Conservation (phyloP, 2,113 vertebrate genomes). For the Sialia sialis region DNA sequence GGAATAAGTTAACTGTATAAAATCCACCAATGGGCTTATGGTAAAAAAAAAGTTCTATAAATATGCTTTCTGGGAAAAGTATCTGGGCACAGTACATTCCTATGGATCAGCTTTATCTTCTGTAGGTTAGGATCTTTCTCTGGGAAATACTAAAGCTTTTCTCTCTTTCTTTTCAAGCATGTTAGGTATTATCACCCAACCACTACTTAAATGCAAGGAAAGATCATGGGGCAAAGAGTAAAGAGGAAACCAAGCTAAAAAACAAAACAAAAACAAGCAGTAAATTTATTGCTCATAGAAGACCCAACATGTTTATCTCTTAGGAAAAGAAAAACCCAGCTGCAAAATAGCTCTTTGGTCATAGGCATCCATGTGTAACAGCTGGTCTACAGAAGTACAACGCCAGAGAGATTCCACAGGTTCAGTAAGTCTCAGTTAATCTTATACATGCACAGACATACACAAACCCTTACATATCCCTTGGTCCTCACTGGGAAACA, state of each 20-base stretch:
- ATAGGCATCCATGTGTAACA: not conserved
- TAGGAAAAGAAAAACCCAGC: not conserved
- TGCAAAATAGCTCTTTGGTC: not conserved
- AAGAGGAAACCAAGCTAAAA: not conserved
- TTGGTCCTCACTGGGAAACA: not conserved
- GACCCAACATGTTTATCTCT: not conserved
- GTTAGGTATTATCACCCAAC: not conserved
- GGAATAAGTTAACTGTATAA: conserved; percentile 19
- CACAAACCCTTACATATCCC: not conserved
- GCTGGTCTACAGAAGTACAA: not conserved
- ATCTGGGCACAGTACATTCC: not conserved
- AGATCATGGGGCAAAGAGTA: not conserved
- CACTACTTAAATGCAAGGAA: not conserved
- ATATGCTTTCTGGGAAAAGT: not conserved
- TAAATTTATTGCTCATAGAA: not conserved
- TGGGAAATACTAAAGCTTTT: not conserved
- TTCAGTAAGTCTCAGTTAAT: not conserved
- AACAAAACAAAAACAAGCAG: not conserved
- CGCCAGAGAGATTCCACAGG: not conserved
- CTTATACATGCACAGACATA: not conserved
- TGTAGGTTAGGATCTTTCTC: not conserved
- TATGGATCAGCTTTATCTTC: not conserved
- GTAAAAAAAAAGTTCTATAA: not conserved
- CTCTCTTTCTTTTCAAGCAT: not conserved
- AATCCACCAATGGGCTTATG: not conserved